Evolutionary conservation across 2,113 vertebrate species (phyloP).

Genomic region (Labeo catla): DNA sequence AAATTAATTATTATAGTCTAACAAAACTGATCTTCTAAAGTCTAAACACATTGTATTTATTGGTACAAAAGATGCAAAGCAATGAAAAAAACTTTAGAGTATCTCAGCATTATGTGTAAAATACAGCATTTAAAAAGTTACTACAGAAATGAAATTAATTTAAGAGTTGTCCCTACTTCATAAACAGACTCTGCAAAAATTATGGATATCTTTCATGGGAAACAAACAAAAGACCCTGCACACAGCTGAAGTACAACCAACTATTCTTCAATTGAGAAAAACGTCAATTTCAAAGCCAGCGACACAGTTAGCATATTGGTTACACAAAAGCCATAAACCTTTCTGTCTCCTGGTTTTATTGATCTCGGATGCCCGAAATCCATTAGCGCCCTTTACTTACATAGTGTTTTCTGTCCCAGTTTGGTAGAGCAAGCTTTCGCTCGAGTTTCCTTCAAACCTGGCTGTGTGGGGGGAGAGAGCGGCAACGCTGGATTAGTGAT

Average conservation of each 20-base stretch:
- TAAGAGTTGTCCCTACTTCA: neutral
- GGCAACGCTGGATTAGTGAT: conserved; percentile 51
- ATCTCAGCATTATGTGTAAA: neutral
- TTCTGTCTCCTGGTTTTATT: conserved; percentile 61
- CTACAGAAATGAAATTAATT: neutral
- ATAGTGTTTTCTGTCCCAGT: conserved; percentile 50
- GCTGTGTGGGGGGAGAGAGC: conserved; percentile 27
- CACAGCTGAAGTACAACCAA: neutral
- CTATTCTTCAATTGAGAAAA: conserved; percentile 2
- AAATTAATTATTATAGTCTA: neutral
- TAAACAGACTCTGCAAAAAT: neutral
- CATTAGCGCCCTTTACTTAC: conserved; percentile 63
- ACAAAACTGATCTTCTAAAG: neutral
- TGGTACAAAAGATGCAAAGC: neutral
- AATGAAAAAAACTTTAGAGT: neutral
- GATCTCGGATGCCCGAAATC: conserved; percentile 59
- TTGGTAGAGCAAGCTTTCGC: conserved; percentile 47
- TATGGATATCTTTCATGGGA: neutral
- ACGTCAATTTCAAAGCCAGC: conserved; percentile 36
- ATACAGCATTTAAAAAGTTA: neutral
- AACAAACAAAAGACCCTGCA: neutral
- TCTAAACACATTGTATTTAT: neutral
- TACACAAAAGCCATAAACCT: conserved; percentile 61
- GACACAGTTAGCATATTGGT: conserved; percentile 58
- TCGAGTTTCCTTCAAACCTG: conserved; percentile 51